Evolutionary conservation across 2,797 vertebrate species (phyloP), one percentile per base, ranked within the genome.

Genomic region (Fringilla coelebs): DNA sequence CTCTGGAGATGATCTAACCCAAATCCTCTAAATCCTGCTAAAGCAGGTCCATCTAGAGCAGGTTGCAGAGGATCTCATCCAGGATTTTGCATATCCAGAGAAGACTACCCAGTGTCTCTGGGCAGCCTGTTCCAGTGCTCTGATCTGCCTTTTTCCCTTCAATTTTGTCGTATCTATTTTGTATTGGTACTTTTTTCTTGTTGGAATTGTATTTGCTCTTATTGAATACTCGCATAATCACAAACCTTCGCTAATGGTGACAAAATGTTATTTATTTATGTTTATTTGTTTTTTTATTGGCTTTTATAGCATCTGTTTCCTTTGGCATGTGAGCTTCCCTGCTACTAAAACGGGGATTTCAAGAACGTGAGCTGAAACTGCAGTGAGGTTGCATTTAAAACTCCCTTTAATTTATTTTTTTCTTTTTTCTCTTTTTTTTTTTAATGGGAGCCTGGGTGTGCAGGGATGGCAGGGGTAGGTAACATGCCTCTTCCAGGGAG

Each of bases 241-340:
- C 91, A 97, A 93, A 96, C 96, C 92, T 98, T 97, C 92, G 67
- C 91, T 97, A 96, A 94, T 94, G 95, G 96, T 97, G 97, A 98
- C 95, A 97, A 97, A 97, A 98, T 97, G 93, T 96, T 97, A 95
- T 94, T 96, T 96, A 95, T 97, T 97, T 97, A 95, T 97, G 91
- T 96, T 96, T 95, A 91, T 95, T 97, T 96, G 77, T 3, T 85
- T 96, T 94, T 94, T 94, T 95, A 94, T 92, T 96, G 83, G 82
- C 74, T 97, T 94, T 96, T 94, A 89, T 87, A 95, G 92, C 95
- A 95, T 97, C 96, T 96, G 96, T 91, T 97, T 95, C 79, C 55
- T 95, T 96, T 96, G 94, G 95, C 95, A 94, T 93, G 62, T 72
- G 79, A 92, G 77, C 88, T 78, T 96, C 81, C 70, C 90, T 95